Conservation (phyloP, 2,888 invertebrate species). For the Apodemia zela region DNA sequence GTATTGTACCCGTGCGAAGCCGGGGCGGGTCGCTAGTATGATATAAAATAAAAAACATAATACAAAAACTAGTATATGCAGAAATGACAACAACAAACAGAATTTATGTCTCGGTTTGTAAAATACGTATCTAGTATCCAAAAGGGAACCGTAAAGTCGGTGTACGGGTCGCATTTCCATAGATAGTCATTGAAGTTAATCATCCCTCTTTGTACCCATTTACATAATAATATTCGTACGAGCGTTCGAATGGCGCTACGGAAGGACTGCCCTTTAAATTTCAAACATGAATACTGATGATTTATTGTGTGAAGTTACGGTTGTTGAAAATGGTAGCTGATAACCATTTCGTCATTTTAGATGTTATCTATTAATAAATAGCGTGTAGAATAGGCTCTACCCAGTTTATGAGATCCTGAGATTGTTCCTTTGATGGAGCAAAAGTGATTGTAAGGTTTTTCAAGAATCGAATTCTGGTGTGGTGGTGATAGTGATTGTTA, state of each 20-base stretch:
- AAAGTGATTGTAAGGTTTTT: too few relatives aligned
- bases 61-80: background rate
- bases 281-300: constrained; percentile 9
- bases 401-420: too few relatives aligned
- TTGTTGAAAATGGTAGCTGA: background rate
- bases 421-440: too few relatives aligned
- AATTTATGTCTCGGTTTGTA: constrained; percentile 25
- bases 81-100: constrained; percentile 24
- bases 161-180: constrained; percentile 30
- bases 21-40: too few relatives aligned
- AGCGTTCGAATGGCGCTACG: constrained; percentile 11
- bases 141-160: constrained; percentile 34
- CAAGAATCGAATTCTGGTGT: too few relatives aligned
- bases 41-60: too few relatives aligned
- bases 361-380: background rate
- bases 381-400: too few relatives aligned
- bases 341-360: background rate
- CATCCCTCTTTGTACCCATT: constrained; percentile 23
- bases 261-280: constrained; percentile 19
- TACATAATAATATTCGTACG: constrained; percentile 20
- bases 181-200: constrained; percentile 28
- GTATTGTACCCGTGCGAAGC: too few relatives aligned
- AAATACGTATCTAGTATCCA: constrained; percentile 24
- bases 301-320: background rate
- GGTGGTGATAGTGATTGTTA: too few relatives aligned